Evolutionary conservation across 2,888 invertebrate genomes (phyloP), one percentile per base, ranked within the genome.

Genomic region (Augiades crinisus): DNA sequence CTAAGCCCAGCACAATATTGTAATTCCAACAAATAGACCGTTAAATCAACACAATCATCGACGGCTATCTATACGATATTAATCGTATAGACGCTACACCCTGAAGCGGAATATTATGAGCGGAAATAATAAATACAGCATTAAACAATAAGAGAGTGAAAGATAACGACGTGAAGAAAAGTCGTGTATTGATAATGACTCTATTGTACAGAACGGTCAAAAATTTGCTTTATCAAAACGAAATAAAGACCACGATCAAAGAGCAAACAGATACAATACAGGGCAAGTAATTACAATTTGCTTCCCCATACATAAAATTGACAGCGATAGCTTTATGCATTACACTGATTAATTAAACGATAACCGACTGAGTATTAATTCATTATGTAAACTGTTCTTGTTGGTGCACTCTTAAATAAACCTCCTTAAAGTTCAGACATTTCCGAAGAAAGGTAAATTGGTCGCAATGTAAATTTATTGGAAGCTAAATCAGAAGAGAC

Each of bases 331-430:
- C 69, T 74, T 70, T 72, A 66, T 65, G 66, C 62, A 64, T 63
- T 69, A 68, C 69, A 65, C 64, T 69, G 79, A 81, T 81, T 79
- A 79, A 81, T 79, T 81, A 78, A 78, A 73, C 74, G 78, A 81
- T 81, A 78, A 68, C 58, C 56, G 60, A 60, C 55, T 61, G 53
- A 63, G 64, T 69, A 70, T 72, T 74, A 68, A 79, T 76, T 80
- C 66, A 75, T 74, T 72, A 67, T 67, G 62, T 65, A 53, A 56
- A 54, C 47, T 53, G 56, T 68, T 68, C 66, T 70, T 60, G 62
- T 54, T 37, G 59, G 61, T 60, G 56, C 56, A 49, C 65, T 60
- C 60, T 62, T 62, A 64, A 63, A 68, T 62, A 60, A 62, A 63
- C 61, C 64, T 67, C 65, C 63, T 68, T 69, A 65, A 54, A 33